Conservation (phyloP, 2,113 vertebrate genomes). For the Setophaga petechia region DNA sequence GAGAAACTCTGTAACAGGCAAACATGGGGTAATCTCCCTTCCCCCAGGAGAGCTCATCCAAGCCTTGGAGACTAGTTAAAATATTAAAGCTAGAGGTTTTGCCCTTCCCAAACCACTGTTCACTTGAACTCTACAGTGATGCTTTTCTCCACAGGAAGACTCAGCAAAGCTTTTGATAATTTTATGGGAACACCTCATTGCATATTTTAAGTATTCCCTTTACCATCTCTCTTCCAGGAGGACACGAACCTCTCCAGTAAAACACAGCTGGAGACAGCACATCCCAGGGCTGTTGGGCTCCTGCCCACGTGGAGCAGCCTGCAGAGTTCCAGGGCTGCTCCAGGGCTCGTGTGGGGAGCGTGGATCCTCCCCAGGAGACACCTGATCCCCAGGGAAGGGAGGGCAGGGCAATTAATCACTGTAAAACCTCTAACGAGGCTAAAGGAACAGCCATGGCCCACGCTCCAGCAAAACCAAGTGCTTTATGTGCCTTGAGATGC, state of each 20-base stretch:
- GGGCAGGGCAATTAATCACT: background rate
- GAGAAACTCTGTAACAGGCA: background rate
- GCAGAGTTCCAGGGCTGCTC: background rate
- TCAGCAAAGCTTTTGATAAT: background rate
- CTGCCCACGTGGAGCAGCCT: background rate
- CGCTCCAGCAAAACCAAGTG: background rate
- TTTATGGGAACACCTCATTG: background rate
- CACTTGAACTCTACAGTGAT: background rate
- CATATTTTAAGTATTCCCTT: background rate
- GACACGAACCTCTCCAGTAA: background rate
- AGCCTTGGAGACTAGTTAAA: background rate
- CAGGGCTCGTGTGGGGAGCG: fast-evolving
- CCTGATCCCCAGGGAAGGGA: background rate
- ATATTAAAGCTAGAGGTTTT: background rate
- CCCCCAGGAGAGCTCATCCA: background rate
- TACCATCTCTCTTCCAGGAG: background rate
- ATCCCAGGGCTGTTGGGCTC: background rate
- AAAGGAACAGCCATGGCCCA: background rate
- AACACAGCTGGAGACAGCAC: background rate
- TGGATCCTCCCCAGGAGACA: background rate
- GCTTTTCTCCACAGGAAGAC: background rate
- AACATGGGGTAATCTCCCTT: background rate
- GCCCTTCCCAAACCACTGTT: background rate
- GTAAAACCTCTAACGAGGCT: background rate
- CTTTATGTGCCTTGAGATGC: background rate